These are phyloP conservation scores for Mesocentrotus franciscanus DNA, from an alignment of 53 echinoderm and acorn worm species.

Conservation along the genomic window DNA sequence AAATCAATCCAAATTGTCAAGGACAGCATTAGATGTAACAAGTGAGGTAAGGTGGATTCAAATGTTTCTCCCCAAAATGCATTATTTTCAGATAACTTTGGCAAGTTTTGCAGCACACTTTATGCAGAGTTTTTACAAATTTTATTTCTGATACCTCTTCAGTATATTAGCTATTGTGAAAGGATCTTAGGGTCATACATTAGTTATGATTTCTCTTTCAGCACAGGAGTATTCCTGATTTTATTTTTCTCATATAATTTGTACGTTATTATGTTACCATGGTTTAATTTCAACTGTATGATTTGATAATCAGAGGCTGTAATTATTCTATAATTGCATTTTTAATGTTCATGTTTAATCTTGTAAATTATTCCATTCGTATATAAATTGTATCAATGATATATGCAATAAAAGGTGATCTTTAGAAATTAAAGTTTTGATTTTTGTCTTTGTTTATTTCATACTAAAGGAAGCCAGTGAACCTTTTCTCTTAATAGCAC, in stretches of 20 bases:
- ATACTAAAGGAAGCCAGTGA: not conserved
- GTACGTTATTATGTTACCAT: too few species aligned
- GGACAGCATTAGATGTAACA: too few species aligned
- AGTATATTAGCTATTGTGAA: not conserved
- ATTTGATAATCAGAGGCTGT: not conserved
- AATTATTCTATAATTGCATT: not conserved
- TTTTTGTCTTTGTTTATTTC: not conserved
- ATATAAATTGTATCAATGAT: conserved; percentile 24
- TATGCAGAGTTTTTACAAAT: too few species aligned
- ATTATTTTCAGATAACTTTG: too few species aligned
- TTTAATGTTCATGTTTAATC: not conserved
- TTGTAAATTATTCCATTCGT: not conserved
- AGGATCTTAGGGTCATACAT: not conserved
- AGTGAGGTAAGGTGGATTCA: too few species aligned
- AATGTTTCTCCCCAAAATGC: too few species aligned
- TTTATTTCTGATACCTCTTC: too few species aligned
- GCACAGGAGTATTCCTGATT: not conserved
- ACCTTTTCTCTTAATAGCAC: too few species aligned
- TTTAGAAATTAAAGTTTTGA: not conserved
- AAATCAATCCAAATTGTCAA: too few species aligned
- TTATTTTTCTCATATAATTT: not conserved
- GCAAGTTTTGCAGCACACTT: too few species aligned
- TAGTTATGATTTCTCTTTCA: not conserved
- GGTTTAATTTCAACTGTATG: not conserved
- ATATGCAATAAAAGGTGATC: conserved; percentile 37